phyloP scores from a whole-genome alignment of 1,140 invertebrate species.

The Drosophila setifemur region DNA sequence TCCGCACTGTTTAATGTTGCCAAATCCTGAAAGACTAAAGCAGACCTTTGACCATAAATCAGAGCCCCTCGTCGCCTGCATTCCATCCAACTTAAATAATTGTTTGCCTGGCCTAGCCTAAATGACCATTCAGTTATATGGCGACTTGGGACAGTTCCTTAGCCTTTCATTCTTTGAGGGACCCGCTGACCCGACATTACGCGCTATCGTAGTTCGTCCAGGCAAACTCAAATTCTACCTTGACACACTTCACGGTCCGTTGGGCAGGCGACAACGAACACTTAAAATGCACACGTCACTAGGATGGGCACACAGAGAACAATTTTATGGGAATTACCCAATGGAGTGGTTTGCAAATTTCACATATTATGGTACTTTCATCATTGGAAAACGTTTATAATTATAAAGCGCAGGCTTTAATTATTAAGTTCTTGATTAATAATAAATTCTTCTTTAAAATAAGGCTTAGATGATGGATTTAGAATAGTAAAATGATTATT shows the following conservation, averaged over 20 bases:
- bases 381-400: no score
- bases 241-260: conserved; percentile 72
- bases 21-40: conserved; percentile 2
- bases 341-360: no score
- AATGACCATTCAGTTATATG: conserved; percentile 43
- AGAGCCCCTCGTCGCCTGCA: background rate
- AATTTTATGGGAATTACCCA: no score
- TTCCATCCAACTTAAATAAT: conserved; percentile 18
- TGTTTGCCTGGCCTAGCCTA: conserved; percentile 32
- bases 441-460: no score
- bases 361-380: no score
- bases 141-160: background rate
- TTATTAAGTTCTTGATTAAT: no score
- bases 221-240: conserved; percentile 47
- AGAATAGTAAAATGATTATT: no score
- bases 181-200: conserved; percentile 35
- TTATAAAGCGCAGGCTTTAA: no score
- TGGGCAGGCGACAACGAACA: conserved; percentile 63
- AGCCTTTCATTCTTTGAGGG: conserved; percentile 23
- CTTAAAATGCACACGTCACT: conserved; percentile 62
- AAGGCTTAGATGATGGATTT: no score
- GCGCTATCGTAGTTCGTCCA: conserved; percentile 29
- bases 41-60: conserved; percentile 12
- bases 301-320: conserved; percentile 19
- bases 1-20: background rate